Conservation (phyloP, 2,113 vertebrate species). For the Agapornis roseicollis region DNA sequence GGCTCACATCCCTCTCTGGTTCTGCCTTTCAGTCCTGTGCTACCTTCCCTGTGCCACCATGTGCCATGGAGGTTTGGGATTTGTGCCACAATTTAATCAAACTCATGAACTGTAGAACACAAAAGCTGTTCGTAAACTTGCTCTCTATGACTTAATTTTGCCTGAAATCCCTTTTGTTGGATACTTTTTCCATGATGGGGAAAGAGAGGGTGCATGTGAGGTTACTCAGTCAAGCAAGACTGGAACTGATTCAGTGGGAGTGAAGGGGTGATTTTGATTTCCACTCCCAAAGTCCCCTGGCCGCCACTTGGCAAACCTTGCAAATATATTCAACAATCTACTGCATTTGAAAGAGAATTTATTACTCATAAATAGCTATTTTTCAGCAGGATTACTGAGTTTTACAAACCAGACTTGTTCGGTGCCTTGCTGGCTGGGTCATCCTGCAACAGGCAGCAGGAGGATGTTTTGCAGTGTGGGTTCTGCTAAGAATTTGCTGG, state of each 20-base stretch:
- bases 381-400: background rate
- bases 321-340: background rate
- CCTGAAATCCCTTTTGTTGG: background rate
- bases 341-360: background rate
- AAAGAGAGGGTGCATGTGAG: background rate
- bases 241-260: background rate
- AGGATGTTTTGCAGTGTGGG: background rate
- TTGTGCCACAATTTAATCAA: background rate
- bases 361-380: background rate
- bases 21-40: background rate
- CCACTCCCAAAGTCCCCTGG: background rate
- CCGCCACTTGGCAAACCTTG: background rate
- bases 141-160: background rate
- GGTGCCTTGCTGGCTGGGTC: background rate
- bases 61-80: background rate
- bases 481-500: background rate
- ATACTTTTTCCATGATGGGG: background rate
- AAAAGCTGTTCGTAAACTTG: background rate
- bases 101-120: background rate
- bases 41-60: background rate
- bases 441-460: background rate
- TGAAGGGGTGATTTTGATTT: background rate
- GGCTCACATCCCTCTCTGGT: fast-evolving
- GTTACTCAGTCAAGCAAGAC: background rate
- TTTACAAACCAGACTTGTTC: background rate